Evolutionary conservation across 2,888 invertebrate genomes (phyloP), one percentile per base, ranked within the genome.

Genomic region (Mimumesa dahlbomi): DNA sequence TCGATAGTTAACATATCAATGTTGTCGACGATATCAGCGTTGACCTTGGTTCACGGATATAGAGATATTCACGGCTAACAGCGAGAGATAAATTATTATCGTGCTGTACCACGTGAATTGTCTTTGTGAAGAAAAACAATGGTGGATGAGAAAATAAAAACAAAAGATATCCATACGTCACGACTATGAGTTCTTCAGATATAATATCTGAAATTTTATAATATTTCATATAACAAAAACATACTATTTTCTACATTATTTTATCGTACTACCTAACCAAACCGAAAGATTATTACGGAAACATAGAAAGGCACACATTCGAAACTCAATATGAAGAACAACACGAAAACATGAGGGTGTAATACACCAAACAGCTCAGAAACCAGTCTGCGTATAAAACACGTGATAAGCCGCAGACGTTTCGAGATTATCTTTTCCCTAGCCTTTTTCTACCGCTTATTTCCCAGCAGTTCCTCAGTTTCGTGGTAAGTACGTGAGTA

Each of bases 401-500:
- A 18, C 0, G 25, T 14, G 22, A 34, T 18, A 36, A 1, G 11
- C 38, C 16, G 6, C 25, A 9, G 18, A 14, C 11, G 22, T n/a
- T 19, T 9, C 13, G 11, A 14, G 31, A 49, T 54, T 54, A 49
- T 42, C 43, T 25, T 18, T 16, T n/a, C 11, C n/a, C 4, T 40
- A 6, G 9, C 11, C 43, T 49, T 14, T 1, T 9, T 34, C 5
- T 18, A 29, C 18, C 11, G 18, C 42, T 43, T 18, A 4, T 13
- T 11, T 25, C 38, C 9, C 16, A 7, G 7, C 25, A 5, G 25
- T 3, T 21, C 22, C 42, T 9, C 40, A 40, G 18, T 40, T 2
- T 9, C 21, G 7, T 1, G 11, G n/a, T 42, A 53, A 58, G 52
- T 42, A 52, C 61, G 50, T n/a, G 58, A 64, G 57, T 45, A n/a